These are phyloP conservation scores for Oncorhynchus mykiss DNA, from an alignment of 2,113 vertebrate species.

Conservation along the genomic window DNA sequence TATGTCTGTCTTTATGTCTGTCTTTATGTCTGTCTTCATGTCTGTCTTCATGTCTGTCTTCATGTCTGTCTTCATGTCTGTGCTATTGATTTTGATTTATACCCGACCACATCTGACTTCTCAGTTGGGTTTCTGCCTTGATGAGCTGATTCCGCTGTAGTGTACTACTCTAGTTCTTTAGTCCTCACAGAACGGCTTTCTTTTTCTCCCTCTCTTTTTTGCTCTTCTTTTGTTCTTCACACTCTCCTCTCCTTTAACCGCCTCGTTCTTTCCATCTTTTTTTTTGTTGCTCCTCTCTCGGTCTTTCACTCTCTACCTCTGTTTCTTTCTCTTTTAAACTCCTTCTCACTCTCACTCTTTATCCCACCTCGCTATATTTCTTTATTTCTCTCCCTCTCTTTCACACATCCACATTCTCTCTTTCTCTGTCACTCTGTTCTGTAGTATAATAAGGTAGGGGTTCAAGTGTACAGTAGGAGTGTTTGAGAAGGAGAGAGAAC, in stretches of 20 bases:
- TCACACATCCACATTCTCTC: neutral
- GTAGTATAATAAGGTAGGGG: neutral
- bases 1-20: too few relatives aligned
- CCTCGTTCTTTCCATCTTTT: too few relatives aligned
- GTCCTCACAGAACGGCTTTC: too few relatives aligned
- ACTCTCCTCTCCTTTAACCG: neutral
- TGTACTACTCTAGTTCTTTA: neutral
- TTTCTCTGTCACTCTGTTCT: neutral
- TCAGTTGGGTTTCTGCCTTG: neutral
- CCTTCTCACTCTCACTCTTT: neutral
- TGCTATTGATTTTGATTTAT: constrained; percentile 5
- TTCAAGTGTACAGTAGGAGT: constrained; percentile 19
- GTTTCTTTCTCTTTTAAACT: neutral
- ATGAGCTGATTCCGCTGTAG: neutral
- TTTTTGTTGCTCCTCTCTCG: neutral
- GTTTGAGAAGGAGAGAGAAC: constrained; percentile 34
- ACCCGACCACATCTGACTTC: neutral
- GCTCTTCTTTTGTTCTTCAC: neutral
- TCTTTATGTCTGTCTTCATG: neutral
- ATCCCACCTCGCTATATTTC: neutral
- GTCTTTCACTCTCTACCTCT: neutral
- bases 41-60: too few relatives aligned
- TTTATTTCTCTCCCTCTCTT: neutral
- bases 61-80: neutral
- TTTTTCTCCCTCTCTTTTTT: neutral